Conservation (phyloP, 2,888 invertebrate genomes). For the Rosalia funebris region DNA sequence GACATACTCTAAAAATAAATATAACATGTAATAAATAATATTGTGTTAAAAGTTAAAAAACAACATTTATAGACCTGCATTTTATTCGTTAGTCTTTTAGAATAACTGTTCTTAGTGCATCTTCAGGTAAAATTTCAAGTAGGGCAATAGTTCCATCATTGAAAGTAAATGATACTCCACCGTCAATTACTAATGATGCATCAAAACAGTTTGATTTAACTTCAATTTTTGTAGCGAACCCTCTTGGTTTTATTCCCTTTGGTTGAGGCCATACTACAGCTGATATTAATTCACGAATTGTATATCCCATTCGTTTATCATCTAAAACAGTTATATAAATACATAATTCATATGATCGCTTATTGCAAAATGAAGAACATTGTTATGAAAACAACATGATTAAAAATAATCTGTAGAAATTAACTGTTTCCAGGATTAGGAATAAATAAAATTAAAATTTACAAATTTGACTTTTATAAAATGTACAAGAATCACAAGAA, state of each 20-base stretch:
- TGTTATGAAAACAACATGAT: too few relatives aligned
- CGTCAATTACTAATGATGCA: slow-evolving; percentile 93
- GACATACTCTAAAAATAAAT: too few relatives aligned
- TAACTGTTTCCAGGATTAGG: too few relatives aligned
- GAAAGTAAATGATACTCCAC: slow-evolving; percentile 92
- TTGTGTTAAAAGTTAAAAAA: too few relatives aligned
- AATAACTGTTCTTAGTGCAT: slow-evolving; percentile 83
- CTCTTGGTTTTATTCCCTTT: slow-evolving; percentile 79
- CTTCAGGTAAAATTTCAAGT: slow-evolving; percentile 86
- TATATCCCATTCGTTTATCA: slow-evolving; percentile 84
- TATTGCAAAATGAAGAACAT: not conserved
- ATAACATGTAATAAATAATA: too few relatives aligned
- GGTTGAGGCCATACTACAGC: slow-evolving; percentile 87
- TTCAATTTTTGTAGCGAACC: slow-evolving; percentile 78
- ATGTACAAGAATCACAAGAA: too few relatives aligned
- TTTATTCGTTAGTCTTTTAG: slow-evolving; percentile 53
- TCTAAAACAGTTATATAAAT: slow-evolving; percentile 67
- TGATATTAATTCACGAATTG: slow-evolving; percentile 92
- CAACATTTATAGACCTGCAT: too few relatives aligned
- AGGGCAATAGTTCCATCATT: slow-evolving; percentile 92
- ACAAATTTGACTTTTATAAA: too few relatives aligned
- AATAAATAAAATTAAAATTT: too few relatives aligned
- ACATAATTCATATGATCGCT: not conserved
- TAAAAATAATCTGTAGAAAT: too few relatives aligned
- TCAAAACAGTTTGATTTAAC: slow-evolving; percentile 91